These are phyloP conservation scores for Ennomos fuscantarius DNA, from an alignment of 2,888 invertebrate genomes.

Conservation along the genomic window DNA sequence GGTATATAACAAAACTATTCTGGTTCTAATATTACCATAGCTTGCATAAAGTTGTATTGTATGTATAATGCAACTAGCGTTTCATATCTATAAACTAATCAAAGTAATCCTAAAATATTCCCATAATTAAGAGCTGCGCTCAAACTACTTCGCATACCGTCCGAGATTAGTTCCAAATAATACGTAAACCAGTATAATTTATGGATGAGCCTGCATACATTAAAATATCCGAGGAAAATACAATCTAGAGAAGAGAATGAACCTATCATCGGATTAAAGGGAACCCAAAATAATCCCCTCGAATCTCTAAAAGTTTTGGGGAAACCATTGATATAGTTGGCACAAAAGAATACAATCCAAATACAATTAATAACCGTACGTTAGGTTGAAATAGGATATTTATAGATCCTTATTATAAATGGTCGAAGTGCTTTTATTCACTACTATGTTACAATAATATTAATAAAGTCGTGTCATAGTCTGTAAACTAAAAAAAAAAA, in stretches of 20 bases:
- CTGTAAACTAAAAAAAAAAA: too few species aligned
- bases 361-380: too few species aligned
- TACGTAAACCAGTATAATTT: slow-evolving; percentile 38
- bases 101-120: neutral
- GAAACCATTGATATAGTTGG: slow-evolving; percentile 31
- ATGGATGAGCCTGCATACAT: slow-evolving; percentile 53
- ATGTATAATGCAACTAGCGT: too few species aligned
- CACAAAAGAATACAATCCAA: slow-evolving; percentile 16
- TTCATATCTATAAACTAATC: neutral
- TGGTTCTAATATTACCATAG: too few species aligned
- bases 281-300: slow-evolving; percentile 20
- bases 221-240: slow-evolving; percentile 50
- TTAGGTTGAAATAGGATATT: too few species aligned
- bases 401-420: too few species aligned
- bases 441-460: too few species aligned
- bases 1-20: too few species aligned
- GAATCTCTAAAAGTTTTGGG: slow-evolving; percentile 33
- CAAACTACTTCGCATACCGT: slow-evolving; percentile 15
- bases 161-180: slow-evolving; percentile 40
- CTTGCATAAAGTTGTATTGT: too few species aligned
- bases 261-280: slow-evolving; percentile 54
- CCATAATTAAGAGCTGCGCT: slow-evolving; percentile 7
- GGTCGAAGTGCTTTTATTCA: too few species aligned
- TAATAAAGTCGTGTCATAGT: too few species aligned
- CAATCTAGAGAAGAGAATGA: slow-evolving; percentile 45